phyloP scores from a whole-genome alignment of 2,797 vertebrate species.

The Typhlichthys eigenmanni region DNA sequence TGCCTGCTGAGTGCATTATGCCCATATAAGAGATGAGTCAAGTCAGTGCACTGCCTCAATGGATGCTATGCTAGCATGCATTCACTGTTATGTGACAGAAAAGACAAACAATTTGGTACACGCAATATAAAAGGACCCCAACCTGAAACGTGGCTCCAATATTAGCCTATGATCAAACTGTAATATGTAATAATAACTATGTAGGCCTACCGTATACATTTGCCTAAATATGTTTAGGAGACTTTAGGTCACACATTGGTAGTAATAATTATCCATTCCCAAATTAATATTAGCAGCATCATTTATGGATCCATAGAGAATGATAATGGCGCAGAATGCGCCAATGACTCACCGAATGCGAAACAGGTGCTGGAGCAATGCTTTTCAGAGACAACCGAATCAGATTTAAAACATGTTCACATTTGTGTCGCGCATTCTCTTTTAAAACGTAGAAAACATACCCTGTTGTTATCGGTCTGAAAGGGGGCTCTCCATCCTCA shows the following conservation, averaged over 20 bases:
- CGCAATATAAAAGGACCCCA: no score
- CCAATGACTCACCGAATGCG: conserved; percentile 74
- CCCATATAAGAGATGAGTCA: conserved; percentile 35
- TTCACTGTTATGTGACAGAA: not conserved
- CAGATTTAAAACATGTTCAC: not conserved
- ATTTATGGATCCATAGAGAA: no score
- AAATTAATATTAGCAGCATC: no score
- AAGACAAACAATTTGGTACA: not conserved
- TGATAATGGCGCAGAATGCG: conserved; percentile 52
- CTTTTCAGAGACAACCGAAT: conserved; percentile 15
- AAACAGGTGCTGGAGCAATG: conserved; percentile 26
- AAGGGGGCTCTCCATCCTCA: conserved; percentile 9
- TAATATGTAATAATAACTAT: no score
- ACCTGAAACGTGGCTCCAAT: no score
- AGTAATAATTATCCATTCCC: no score
- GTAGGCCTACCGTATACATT: no score
- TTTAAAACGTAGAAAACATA: rapidly evolving
- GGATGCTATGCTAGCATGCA: not conserved
- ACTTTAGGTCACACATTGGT: no score
- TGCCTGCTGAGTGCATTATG: conserved; percentile 28
- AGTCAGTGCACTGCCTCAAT: not conserved
- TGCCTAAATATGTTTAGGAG: no score
- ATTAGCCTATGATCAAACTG: no score
- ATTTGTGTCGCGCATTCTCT: conserved; percentile 8
- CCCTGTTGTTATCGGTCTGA: not conserved